Base-by-base conservation (phyloP, 1,140 invertebrate genomes). In the Drosophila asahinai region DNA sequence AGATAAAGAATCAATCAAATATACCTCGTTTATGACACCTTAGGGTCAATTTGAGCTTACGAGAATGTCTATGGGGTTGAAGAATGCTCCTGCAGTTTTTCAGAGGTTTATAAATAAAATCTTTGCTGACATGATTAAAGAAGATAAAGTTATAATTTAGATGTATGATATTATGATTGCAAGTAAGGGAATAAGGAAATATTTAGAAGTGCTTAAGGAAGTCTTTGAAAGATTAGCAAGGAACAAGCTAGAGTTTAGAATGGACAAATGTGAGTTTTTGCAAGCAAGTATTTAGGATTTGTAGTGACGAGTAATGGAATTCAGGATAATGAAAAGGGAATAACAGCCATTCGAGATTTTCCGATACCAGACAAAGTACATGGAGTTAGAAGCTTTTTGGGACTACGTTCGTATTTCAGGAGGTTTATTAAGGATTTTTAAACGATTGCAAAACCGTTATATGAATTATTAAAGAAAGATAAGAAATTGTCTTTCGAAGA, bases 401-500 rank as follows among this genome's bases (percentile, higher is more conserved):
- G 77, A 9, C 14, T 86, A 42, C 58, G 74, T 14, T 77, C 65
- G 7, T 80, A 80, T 14, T 77, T 83, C 33, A 43, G 77, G n/a
- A 55, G 71, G 3, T 14, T 38, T 38, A 38, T 38, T 14, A 14
- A 38, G 36, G 36, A 38, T 38, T 38, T 14, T 38, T 62, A 76
- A 6, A 52, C 57, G 11, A 68, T 84, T 4, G 80, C 86, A 2
- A 80, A 91, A 63, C 81, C 86, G 0, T 45, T 91, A 7, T 75
- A 75, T 60, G 79, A 86, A 42, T 48, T 92, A 12, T 48, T 79
- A 38, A 83, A 68, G 65, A 91, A 92, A 59, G 63, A 80, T 43
- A 70, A 33, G 11, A 45, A 58, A 36, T 92, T 91, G 55, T 17
- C 33, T 12, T 86, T 91, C 62, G 54, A 65, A 14, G 15, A 48